A percentile compares a stretch with the other conserved stretches of the same genome.
phyloP scores from a whole-genome alignment of 2,888 invertebrate species.

The Tipula vernalis region DNA sequence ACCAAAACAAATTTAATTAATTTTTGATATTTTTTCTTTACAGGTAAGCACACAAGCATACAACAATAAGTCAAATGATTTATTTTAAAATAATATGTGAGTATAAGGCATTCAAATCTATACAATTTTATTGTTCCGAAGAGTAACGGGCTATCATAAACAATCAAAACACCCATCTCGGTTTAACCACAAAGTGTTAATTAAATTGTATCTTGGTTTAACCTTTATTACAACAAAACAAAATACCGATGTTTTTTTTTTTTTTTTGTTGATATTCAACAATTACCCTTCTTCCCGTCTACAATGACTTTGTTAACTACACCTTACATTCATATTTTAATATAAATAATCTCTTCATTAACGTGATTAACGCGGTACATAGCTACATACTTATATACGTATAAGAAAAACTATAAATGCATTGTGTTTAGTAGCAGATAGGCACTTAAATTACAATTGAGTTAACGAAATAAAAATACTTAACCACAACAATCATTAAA shows the following conservation, averaged over 20 bases:
- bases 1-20: neutral
- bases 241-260: neutral
- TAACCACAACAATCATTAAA: neutral
- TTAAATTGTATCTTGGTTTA: neutral
- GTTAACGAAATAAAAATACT: neutral
- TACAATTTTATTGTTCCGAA: neutral
- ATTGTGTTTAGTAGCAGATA: neutral
- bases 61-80: neutral
- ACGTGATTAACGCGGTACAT: neutral
- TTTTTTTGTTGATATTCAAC: neutral
- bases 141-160: neutral
- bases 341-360: neutral
- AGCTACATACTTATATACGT: neutral
- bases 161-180: neutral
- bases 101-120: neutral
- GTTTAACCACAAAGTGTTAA: neutral
- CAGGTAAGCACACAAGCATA: neutral
- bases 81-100: neutral
- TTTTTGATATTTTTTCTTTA: neutral
- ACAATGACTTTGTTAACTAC: neutral
- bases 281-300: neutral
- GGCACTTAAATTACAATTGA: neutral
- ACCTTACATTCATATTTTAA: neutral
- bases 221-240: neutral
- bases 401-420: neutral